These are phyloP conservation scores for Vulpes lagopus DNA, from an alignment of 2,113 vertebrate genomes.

Conservation along the genomic window DNA sequence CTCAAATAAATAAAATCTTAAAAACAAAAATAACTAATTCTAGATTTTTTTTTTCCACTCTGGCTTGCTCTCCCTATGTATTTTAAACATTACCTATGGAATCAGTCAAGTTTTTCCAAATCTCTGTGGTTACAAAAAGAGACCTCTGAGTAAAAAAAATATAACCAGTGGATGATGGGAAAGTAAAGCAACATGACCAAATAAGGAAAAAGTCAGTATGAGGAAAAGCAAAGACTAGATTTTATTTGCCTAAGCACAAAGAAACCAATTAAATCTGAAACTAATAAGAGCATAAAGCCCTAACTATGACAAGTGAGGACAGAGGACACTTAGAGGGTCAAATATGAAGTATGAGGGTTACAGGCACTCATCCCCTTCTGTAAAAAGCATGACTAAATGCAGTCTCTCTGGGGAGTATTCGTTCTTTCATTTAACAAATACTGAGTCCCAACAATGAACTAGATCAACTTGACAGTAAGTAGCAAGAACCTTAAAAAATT, in stretches of 20 bases:
- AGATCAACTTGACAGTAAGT: neutral
- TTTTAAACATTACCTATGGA: constrained; percentile 6
- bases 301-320: constrained; percentile 45
- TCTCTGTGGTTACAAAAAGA: neutral
- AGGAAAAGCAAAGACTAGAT: constrained; percentile 33
- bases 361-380: neutral
- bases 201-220: neutral
- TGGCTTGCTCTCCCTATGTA: neutral
- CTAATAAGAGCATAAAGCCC: constrained; percentile 39
- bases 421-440: constrained; percentile 43
- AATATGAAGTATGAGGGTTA: neutral
- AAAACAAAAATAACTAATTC: neutral
- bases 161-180: neutral
- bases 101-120: constrained; percentile 51
- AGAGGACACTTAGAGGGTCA: neutral
- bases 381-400: neutral
- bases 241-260: neutral
- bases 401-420: neutral
- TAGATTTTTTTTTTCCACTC: neutral
- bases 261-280: constrained; percentile 58
- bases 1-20: neutral
- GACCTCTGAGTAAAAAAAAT: constrained; percentile 23
- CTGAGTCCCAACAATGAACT: neutral
- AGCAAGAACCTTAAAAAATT: constrained; percentile 38
- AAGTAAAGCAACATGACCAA: constrained; percentile 8